Base-by-base conservation (phyloP, 2,797 vertebrate species). In the Rhinogobio ventralis region DNA sequence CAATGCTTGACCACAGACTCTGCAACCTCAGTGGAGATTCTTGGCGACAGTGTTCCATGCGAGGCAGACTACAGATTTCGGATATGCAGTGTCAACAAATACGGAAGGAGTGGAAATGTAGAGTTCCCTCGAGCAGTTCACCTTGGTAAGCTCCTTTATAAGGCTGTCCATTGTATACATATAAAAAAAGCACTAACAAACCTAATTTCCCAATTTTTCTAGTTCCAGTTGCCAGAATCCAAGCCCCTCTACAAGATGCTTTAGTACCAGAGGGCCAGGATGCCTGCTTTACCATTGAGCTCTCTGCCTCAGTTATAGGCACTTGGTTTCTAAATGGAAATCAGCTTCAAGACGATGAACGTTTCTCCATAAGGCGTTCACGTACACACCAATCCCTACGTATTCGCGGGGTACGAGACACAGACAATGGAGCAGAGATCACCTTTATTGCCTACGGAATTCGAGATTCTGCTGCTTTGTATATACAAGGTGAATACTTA, bases 1-100 rank as follows among this genome's bases (percentile, higher is more conserved):
- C 97, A 97, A 91, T 99, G 97, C 88, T 94, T 99, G 1, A 95
- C 97, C 89, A 98, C 98, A 0, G 97, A 98, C 89, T 94, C 96
- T 0, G 96, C 97, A 0, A 96, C 97, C 8, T 94, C 94, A 0
- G 97, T 99, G 89, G 96, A 97, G 91, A 97, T 99, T 90, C 96
- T 97, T 0, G 98, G 98, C 0, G 96, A 98, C 90, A 98, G 97
- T 0, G 96, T 99, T 68, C 97, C 98, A 2, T 93, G 95, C 0
- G 97, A 99, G 89, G 97, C 96, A 0, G 96, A 97, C 93, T 99
- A 98, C 92, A 93, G 96, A 85, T 99, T 99, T 91, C 97, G 98
- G 0, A 91, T 99, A 90, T 97, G 96, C 49, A 96, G 97, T 0
- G 88, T 98, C 88, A 99, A 98, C 86, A 95, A 97, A 90, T 96